Evolutionary conservation across 53 echinoderm and acorn worm genomes (phyloP), one percentile per base, ranked within the genome.

Genomic region (Holothuria leucospilota): DNA sequence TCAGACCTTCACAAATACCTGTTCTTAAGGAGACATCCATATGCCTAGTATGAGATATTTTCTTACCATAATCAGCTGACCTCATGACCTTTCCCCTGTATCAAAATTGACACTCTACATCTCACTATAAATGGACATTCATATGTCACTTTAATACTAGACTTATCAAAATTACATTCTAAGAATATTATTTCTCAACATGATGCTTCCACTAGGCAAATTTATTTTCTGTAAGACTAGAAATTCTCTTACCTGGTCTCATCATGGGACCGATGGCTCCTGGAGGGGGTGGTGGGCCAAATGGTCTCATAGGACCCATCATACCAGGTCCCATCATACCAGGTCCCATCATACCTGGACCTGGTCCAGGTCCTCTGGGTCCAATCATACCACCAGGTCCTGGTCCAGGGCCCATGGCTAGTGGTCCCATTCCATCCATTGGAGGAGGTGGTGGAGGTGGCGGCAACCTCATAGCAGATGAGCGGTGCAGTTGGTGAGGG

Each of bases 371-470:
- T 67, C 25, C 27, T 21, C 68, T 67, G 28, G 68, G 68, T n/a
- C 68, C 68, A 1, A 67, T 67, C 68, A 67, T 67, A 34, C 28
- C 28, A 29, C 68, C 68, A 67, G 28, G 68, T 28, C 51, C 52
- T 51, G 28, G 21, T 38, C 29, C 65, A 15, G 39, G 88, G 41
- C 82, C 92, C 92, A 89, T 89, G 29, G 86, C 86, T 14, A 78
- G 59, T 49, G 69, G 70, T 26, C 29, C 29, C 66, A 72, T 70
- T 21, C 71, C 72, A 49, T 52, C 85, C 88, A 91, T 91, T 13
- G 88, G 89, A 13, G 90, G 90, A n/a, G 86, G 90, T 59, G 81
- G 90, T 14, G 93, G 90, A 5, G 87, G 86, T 72, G 82, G 77
- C 18, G 81, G 78, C 2, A 87, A 69, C 59, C 87, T 49, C 21